Conservation (phyloP, 2,888 invertebrate species). For the Petrophora chlorosata region DNA sequence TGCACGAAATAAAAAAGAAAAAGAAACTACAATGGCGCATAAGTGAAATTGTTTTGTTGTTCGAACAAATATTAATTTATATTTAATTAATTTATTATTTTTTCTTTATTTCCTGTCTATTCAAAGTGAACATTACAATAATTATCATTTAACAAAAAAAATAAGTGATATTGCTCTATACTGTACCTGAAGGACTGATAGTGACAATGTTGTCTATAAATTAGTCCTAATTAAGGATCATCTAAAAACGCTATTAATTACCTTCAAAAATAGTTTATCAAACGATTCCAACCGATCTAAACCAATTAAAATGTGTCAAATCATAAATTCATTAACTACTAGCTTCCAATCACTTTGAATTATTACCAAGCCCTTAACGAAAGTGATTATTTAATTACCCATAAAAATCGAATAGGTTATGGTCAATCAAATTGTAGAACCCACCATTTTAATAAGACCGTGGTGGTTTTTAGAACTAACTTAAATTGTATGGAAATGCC, state of each 20-base stretch:
- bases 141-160: too few relatives aligned
- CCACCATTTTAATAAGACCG: slow-evolving; percentile 13
- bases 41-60: too few relatives aligned
- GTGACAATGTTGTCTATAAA: too few relatives aligned
- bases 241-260: slow-evolving; percentile 6
- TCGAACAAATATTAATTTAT: too few relatives aligned
- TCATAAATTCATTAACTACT: slow-evolving; percentile 21
- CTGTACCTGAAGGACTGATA: too few relatives aligned
- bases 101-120: too few relatives aligned
- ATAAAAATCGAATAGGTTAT: slow-evolving; percentile 44
- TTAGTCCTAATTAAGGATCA: too few relatives aligned
- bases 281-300: slow-evolving; percentile 14
- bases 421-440: slow-evolving; percentile 44
- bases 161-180: too few relatives aligned
- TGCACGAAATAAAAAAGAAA: too few relatives aligned
- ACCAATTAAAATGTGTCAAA: slow-evolving; percentile 18
- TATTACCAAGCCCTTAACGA: slow-evolving; percentile 21
- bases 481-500: not conserved
- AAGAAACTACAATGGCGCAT: too few relatives aligned
- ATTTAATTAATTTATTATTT: too few relatives aligned
- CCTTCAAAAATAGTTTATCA: slow-evolving; percentile 6
- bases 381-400: slow-evolving; percentile 32
- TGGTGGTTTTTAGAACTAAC: slow-evolving; percentile 33
- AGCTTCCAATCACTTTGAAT: slow-evolving; percentile 27
- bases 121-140: too few relatives aligned